phyloP scores from a whole-genome alignment of 2,888 invertebrate genomes.

The Oscheius myriophilus region DNA sequence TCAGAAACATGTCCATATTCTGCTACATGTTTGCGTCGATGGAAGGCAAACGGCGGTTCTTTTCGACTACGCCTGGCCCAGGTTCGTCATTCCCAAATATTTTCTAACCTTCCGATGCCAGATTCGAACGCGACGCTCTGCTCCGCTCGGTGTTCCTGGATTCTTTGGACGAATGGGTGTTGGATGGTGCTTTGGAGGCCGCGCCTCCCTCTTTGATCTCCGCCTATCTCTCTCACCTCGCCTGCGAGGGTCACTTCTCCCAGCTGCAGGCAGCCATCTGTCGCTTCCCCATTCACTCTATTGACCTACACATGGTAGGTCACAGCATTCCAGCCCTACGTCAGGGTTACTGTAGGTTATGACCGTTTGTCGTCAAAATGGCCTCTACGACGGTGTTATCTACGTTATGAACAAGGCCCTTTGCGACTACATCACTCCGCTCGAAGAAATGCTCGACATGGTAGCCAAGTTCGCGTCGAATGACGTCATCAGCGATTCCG shows the following conservation, averaged over 20 bases:
- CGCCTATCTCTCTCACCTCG: slow-evolving; percentile 74
- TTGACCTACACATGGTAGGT: slow-evolving; percentile 81
- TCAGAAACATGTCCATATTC: slow-evolving; percentile 56
- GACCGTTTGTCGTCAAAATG: slow-evolving; percentile 77
- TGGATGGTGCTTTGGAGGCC: slow-evolving; percentile 54
- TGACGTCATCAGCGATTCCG: slow-evolving; percentile 70
- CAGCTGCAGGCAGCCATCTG: slow-evolving; percentile 80
- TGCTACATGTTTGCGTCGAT: slow-evolving; percentile 51
- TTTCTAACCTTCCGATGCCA: background rate
- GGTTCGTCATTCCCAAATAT: slow-evolving; percentile 69
- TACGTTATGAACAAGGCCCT: slow-evolving; percentile 84
- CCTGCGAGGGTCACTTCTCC: slow-evolving; percentile 77
- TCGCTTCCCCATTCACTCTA: slow-evolving; percentile 80
- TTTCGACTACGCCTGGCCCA: slow-evolving; percentile 79
- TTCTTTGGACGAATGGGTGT: slow-evolving; percentile 77
- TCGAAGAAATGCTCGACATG: slow-evolving; percentile 74
- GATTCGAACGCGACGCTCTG: slow-evolving; percentile 74
- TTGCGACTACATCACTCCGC: slow-evolving; percentile 80
- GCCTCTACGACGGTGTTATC: slow-evolving; percentile 80
- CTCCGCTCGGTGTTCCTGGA: slow-evolving; percentile 79
- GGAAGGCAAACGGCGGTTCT: slow-evolving; percentile 63
- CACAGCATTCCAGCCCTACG: background rate
- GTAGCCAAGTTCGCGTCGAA: slow-evolving; percentile 47
- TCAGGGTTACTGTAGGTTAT: slow-evolving; percentile 71
- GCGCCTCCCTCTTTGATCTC: slow-evolving; percentile 79